phyloP scores from a whole-genome alignment of 2,797 vertebrate genomes.

The Danionella dracula region DNA sequence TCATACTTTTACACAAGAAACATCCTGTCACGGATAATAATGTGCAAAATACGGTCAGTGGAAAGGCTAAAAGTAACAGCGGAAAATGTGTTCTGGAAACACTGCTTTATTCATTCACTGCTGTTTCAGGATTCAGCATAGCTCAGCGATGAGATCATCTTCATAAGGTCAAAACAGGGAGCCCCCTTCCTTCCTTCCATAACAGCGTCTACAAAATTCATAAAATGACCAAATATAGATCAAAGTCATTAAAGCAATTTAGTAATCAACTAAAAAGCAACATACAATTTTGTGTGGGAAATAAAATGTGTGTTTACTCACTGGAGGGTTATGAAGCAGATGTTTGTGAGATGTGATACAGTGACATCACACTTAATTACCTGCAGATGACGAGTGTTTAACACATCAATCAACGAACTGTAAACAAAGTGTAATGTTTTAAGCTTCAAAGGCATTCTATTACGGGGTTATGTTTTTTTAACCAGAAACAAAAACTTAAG shows the following conservation, averaged over 20 bases:
- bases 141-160: conserved; percentile 24
- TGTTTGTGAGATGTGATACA: not conserved
- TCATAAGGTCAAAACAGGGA: not conserved
- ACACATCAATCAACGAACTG: not conserved
- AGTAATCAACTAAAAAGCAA: conserved; percentile 28
- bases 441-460: not conserved
- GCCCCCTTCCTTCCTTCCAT: not conserved
- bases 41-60: no score
- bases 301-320: conserved; percentile 3
- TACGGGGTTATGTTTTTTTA: no score
- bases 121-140: conserved; percentile 7
- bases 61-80: no score
- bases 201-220: not conserved
- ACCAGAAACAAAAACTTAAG: no score
- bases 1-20: no score
- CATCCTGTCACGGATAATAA: no score
- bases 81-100: not conserved
- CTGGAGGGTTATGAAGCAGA: not conserved
- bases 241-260: no score
- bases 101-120: not conserved
- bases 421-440: not conserved
- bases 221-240: not conserved
- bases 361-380: not conserved
- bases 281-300: no score
- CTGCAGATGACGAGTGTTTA: conserved; percentile 1